Evolutionary conservation across 2,888 invertebrate genomes (phyloP).

Genomic region (Tachystola acroxantha): DNA sequence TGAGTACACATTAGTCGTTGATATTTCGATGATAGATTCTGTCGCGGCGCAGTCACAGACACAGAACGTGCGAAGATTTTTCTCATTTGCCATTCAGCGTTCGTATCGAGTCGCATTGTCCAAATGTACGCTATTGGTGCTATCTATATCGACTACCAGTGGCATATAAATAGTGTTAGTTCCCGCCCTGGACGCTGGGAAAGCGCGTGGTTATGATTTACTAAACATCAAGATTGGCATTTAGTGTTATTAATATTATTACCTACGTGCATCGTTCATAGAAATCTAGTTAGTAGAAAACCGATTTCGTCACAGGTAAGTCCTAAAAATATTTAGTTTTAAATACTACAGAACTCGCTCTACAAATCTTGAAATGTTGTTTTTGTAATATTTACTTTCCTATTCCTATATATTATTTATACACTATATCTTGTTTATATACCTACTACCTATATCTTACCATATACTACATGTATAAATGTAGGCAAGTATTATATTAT

Average conservation of each 20-base stretch:
- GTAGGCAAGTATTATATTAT: no score
- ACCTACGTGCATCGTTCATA: background rate
- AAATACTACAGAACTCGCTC: no score
- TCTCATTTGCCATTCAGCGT: slow-evolving; percentile 63
- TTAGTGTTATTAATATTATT: background rate
- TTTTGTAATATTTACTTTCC: no score
- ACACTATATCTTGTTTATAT: no score
- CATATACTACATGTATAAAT: no score
- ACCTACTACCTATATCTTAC: no score
- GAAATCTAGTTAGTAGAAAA: no score
- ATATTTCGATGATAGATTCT: slow-evolving; percentile 1
- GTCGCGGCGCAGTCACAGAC: slow-evolving; percentile 30
- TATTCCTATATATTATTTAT: no score
- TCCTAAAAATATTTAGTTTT: no score
- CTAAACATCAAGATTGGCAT: background rate
- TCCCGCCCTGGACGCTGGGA: slow-evolving; percentile 35
- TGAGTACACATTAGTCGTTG: no score
- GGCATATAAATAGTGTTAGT: slow-evolving; percentile 52
- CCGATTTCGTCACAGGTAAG: no score
- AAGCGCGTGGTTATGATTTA: slow-evolving; percentile 29
- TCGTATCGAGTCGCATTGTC: slow-evolving; percentile 27
- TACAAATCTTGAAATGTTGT: no score
- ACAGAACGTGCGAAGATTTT: slow-evolving; percentile 41
- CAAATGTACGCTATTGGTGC: slow-evolving; percentile 28
- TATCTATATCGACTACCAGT: slow-evolving; percentile 40